Conservation (phyloP, 2,113 vertebrate species). For the Chloropsis cyanopogon region DNA sequence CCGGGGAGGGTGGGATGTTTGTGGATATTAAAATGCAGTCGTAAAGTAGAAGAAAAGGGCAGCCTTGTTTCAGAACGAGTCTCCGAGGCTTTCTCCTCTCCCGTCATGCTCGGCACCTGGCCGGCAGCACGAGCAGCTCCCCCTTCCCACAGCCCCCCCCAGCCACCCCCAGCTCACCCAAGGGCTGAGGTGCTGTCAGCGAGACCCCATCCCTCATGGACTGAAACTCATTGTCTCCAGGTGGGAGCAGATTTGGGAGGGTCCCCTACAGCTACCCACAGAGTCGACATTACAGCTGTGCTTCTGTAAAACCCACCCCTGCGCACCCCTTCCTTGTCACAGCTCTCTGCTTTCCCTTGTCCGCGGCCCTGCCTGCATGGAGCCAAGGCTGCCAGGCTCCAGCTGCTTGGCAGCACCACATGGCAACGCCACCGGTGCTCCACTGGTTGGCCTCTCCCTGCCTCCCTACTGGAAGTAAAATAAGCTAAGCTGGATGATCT, state of each 20-base stretch:
- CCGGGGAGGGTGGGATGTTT: conserved; percentile 7
- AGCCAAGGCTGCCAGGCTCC: background rate
- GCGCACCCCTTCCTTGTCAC: background rate
- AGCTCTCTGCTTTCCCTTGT: background rate
- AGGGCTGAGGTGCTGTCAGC: background rate
- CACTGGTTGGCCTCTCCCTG: background rate
- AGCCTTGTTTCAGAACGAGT: conserved; percentile 55
- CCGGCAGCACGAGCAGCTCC: background rate
- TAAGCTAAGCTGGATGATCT: background rate
- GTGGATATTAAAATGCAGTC: conserved; percentile 55
- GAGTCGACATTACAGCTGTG: background rate
- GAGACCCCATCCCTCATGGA: rapidly evolving
- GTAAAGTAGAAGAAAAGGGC: conserved; percentile 62
- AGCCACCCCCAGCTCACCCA: background rate
- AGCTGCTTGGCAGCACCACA: background rate
- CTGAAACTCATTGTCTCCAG: background rate
- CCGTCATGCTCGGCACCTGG: conserved; percentile 44
- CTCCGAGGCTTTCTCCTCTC: conserved; percentile 23
- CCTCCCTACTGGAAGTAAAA: background rate
- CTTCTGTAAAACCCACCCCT: background rate
- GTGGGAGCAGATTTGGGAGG: background rate
- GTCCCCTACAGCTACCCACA: background rate
- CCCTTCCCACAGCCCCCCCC: background rate
- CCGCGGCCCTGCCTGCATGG: background rate
- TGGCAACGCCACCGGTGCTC: background rate